These are phyloP conservation scores for Tridacna crocea DNA, from an alignment of 2,888 invertebrate genomes.

Conservation along the genomic window DNA sequence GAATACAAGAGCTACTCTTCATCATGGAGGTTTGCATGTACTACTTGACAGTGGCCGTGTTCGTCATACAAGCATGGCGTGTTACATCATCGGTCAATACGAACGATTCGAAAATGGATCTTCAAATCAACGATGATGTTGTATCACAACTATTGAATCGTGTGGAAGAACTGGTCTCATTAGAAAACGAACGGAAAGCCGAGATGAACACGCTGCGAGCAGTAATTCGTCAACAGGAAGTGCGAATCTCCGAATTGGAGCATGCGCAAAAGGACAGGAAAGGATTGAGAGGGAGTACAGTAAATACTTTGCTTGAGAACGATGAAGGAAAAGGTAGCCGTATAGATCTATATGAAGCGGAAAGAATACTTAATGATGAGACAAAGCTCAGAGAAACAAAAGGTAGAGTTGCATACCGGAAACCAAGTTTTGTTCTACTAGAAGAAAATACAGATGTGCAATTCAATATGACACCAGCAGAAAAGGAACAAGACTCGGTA, in stretches of 20 bases:
- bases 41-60: too few relatives aligned
- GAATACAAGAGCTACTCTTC: too few relatives aligned
- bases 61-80: too few relatives aligned
- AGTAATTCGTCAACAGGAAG: background rate
- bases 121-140: background rate
- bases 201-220: background rate
- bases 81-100: too few relatives aligned
- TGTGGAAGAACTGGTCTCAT: background rate
- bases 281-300: too few relatives aligned
- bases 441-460: background rate
- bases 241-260: slow-evolving; percentile 1
- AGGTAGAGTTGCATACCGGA: too few relatives aligned
- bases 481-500: too few relatives aligned
- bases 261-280: background rate
- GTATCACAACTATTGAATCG: background rate
- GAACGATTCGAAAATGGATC: too few relatives aligned
- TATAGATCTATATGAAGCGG: too few relatives aligned
- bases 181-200: background rate
- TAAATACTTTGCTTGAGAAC: background rate
- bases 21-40: too few relatives aligned
- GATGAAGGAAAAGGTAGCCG: background rate
- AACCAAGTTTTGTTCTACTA: background rate
- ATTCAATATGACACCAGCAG: too few relatives aligned
- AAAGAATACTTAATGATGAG: background rate
- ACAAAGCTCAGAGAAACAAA: background rate